phyloP scores from a whole-genome alignment of 2,797 vertebrate genomes.

The Protosalanx chinensis region DNA sequence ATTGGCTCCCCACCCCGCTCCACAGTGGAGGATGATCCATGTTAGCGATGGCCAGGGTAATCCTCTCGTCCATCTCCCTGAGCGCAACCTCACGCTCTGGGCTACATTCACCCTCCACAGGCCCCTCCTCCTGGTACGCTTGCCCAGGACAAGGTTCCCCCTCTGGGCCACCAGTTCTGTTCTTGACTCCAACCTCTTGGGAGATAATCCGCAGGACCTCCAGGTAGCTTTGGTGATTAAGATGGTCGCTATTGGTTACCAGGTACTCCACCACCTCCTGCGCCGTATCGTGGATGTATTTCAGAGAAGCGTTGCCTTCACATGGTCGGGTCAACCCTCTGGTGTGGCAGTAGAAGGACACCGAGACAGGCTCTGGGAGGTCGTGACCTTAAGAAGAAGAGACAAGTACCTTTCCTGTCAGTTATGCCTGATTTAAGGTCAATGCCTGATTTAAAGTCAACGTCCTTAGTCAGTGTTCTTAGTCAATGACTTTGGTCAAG shows the following conservation, averaged over 20 bases:
- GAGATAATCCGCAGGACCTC: conserved; percentile 73
- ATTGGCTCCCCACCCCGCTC: conserved; percentile 63
- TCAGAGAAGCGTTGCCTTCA: conserved; percentile 51
- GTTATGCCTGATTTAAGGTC: background rate
- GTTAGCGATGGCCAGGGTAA: conserved; percentile 77
- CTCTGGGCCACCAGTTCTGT: background rate
- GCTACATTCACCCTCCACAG: conserved; percentile 5
- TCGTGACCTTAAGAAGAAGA: conserved; percentile 60
- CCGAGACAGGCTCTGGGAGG: conserved; percentile 55
- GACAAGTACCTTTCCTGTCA: background rate
- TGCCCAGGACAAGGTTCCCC: conserved; percentile 18
- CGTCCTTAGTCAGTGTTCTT: background rate
- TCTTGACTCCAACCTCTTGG: background rate
- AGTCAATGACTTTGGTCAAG: background rate
- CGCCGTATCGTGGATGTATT: conserved; percentile 71
- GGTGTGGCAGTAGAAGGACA: conserved; percentile 50
- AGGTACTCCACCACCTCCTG: conserved; percentile 77
- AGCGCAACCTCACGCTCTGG: conserved; percentile 19
- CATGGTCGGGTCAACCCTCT: conserved; percentile 37
- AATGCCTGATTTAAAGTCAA: background rate
- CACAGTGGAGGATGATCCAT: conserved; percentile 73
- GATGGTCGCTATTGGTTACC: conserved; percentile 54
- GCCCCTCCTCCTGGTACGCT: conserved; percentile 7
- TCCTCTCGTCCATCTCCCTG: conserved; percentile 59
- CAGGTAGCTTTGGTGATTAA: conserved; percentile 66